Evolutionary conservation across 2,888 invertebrate species (phyloP).

Genomic region (Stramonita haemastoma): DNA sequence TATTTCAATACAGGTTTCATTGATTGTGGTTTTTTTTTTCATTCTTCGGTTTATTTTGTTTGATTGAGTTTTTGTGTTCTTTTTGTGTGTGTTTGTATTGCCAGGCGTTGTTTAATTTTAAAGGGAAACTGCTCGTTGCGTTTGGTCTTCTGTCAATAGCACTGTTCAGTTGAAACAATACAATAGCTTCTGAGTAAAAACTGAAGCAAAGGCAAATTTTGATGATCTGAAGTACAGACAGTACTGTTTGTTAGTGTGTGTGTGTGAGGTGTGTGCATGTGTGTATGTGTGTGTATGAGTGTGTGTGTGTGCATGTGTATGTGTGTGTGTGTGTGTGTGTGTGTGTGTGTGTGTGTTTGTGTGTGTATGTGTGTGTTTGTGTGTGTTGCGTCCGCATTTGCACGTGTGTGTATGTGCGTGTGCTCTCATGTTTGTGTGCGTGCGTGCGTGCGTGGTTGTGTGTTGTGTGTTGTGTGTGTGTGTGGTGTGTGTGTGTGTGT

Average conservation of each 20-base stretch:
- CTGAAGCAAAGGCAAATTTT: no score
- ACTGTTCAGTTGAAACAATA: no score
- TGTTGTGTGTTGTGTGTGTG: not conserved
- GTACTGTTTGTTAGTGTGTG: not conserved
- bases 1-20: no score
- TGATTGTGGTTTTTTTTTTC: no score
- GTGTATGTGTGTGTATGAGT: slow-evolving; percentile 2
- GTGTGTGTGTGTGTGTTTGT: not conserved
- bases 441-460: not conserved
- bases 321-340: slow-evolving; percentile 13
- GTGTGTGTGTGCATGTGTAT: slow-evolving; percentile 14
- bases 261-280: not conserved
- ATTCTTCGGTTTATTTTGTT: no score
- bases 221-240: no score
- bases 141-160: no score
- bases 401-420: not conserved
- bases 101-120: no score
- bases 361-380: not conserved
- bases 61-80: no score
- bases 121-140: no score
- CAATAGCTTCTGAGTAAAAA: no score
- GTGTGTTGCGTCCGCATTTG: not conserved
- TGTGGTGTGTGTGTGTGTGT: not conserved
- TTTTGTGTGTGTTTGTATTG: no score
- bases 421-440: not conserved